phyloP scores from a whole-genome alignment of 2,888 invertebrate genomes.

The Hipparchia sbordonii region DNA sequence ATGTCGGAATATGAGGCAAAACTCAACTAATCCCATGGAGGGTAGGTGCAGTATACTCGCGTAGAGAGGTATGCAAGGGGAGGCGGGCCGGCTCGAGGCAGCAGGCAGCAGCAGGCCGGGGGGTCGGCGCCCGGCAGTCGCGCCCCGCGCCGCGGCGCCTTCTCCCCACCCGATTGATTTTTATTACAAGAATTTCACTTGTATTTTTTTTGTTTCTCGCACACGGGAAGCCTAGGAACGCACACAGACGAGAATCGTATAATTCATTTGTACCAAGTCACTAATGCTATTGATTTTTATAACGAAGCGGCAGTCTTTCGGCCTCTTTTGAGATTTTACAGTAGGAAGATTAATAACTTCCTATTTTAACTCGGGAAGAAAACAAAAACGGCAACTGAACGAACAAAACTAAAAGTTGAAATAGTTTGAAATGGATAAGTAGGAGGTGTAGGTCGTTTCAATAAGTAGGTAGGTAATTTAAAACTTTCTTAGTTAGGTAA shows the following conservation, averaged over 20 bases:
- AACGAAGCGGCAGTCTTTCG: constrained; percentile 54
- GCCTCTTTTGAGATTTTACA: constrained; percentile 16
- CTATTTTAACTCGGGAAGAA: background rate
- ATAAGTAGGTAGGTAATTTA: background rate
- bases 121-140: constrained; percentile 67
- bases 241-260: constrained; percentile 77
- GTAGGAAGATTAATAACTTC: background rate
- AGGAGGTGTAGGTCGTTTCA: too few relatives aligned
- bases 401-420: background rate
- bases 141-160: constrained; percentile 74
- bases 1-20: background rate
- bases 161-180: constrained; percentile 83
- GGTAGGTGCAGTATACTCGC: constrained; percentile 64
- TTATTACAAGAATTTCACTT: constrained; percentile 83
- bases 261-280: constrained; percentile 81
- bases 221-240: constrained; percentile 68
- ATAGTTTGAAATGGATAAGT: too few relatives aligned
- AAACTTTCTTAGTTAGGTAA: too few relatives aligned
- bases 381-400: background rate
- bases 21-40: constrained; percentile 44
- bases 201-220: constrained; percentile 77
- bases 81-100: constrained; percentile 41
- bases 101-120: constrained; percentile 45
- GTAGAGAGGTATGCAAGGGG: constrained; percentile 59
- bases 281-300: constrained; percentile 83